A percentile compares a stretch with the other conserved stretches of the same genome.
phyloP scores from a whole-genome alignment of 2,797 vertebrate genomes.

The Alosa sapidissima region DNA sequence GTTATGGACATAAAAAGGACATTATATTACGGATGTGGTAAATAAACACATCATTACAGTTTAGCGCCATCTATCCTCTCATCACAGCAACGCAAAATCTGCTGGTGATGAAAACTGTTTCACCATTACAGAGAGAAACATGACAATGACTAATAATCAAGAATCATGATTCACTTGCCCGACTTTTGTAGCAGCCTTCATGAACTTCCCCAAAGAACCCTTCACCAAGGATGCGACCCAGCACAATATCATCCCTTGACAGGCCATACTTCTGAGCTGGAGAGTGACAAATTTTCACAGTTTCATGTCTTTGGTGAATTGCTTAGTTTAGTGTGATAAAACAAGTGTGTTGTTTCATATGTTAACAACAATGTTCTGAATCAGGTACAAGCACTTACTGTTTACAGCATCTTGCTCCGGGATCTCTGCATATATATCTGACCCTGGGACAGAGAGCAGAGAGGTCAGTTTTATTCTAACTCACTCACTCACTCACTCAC shows the following conservation, averaged over 20 bases:
- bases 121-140: background rate
- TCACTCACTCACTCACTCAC: background rate
- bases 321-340: background rate
- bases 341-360: background rate
- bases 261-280: slow-evolving; percentile 73
- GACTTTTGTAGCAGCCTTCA: slow-evolving; percentile 84
- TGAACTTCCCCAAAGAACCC: slow-evolving; percentile 95
- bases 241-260: slow-evolving; percentile 72
- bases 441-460: slow-evolving; percentile 64
- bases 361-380: background rate
- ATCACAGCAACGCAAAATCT: background rate
- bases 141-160: background rate
- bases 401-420: slow-evolving; percentile 60
- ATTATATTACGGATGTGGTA: background rate
- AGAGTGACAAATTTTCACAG: background rate
- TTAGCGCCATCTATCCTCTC: background rate
- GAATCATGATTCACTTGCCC: slow-evolving; percentile 67
- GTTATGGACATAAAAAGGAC: background rate
- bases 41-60: background rate
- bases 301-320: background rate
- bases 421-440: slow-evolving; percentile 92
- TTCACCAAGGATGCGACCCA: slow-evolving; percentile 88
- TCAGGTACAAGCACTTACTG: slow-evolving; percentile 56
- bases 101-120: background rate
- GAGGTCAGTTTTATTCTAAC: background rate